These are phyloP conservation scores for Ctenosaura bakeri DNA, from an alignment of 2,797 vertebrate genomes.

Conservation along the genomic window DNA sequence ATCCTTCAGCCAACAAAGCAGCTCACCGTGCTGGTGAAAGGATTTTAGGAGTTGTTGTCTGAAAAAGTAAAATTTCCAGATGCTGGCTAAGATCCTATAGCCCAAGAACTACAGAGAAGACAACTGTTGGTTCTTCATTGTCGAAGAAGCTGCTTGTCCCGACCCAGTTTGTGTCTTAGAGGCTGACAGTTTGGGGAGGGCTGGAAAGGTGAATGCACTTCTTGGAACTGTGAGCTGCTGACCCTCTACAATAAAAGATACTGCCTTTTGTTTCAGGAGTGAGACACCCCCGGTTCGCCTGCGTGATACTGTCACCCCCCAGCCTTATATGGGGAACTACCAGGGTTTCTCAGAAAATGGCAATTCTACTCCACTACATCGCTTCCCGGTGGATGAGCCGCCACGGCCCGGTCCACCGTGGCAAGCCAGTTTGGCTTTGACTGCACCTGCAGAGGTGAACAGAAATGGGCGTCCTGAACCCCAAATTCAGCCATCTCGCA, in stretches of 20 bases:
- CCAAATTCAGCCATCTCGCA: conserved; percentile 7
- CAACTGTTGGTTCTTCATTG: no score
- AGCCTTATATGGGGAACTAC: conserved; percentile 84
- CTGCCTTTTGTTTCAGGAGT: conserved; percentile 79
- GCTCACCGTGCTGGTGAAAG: neutral
- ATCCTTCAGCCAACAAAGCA: neutral
- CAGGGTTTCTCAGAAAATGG: conserved; percentile 79
- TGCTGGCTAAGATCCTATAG: neutral
- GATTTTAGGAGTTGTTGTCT: no score
- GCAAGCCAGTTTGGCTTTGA: conserved; percentile 12
- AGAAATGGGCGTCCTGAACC: conserved; percentile 31
- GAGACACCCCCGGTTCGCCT: conserved; percentile 89
- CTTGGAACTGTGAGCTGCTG: no score
- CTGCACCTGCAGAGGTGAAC: conserved; percentile 15
- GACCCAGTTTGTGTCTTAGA: neutral
- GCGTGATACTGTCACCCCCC: conserved; percentile 78
- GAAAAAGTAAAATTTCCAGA: neutral
- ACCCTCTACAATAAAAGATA: neutral
- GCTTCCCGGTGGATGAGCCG: conserved; percentile 86
- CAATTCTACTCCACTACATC: conserved; percentile 76
- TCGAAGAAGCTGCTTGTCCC: neutral
- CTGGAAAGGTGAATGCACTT: neutral
- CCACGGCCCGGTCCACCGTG: conserved; percentile 58
- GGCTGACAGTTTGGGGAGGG: neutral
- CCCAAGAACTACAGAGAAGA: no score